These are phyloP conservation scores for Oncorhynchus keta DNA, from an alignment of 2,113 vertebrate genomes.

Conservation along the genomic window DNA sequence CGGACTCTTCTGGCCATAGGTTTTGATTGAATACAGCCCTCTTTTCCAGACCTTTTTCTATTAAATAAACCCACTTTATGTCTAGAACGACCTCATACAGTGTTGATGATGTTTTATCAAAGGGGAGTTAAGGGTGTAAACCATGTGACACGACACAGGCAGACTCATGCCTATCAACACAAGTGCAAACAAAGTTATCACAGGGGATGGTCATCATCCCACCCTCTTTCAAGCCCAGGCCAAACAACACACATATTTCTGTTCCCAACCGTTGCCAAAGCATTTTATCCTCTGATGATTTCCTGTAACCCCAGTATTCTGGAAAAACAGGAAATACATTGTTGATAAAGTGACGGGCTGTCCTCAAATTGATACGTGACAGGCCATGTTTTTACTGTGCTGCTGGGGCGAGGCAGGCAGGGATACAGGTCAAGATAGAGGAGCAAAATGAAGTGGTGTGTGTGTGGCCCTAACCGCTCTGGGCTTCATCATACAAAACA, in stretches of 20 bases:
- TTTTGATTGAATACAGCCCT: too few species aligned
- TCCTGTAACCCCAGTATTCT: slow-evolving; percentile 7
- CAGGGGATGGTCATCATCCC: background rate
- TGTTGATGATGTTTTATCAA: too few species aligned
- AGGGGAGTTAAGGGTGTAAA: too few species aligned
- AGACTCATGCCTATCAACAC: slow-evolving; percentile 17
- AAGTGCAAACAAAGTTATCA: background rate
- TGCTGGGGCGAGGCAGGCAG: slow-evolving; percentile 13
- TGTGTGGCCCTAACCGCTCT: slow-evolving; percentile 12
- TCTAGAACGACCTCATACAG: too few species aligned
- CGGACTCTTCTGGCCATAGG: too few species aligned
- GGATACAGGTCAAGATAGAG: slow-evolving; percentile 17
- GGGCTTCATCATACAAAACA: background rate
- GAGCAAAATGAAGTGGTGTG: slow-evolving; percentile 9
- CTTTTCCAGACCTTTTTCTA: too few species aligned
- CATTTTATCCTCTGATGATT: background rate
- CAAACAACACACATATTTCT: background rate
- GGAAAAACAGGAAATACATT: slow-evolving; percentile 11
- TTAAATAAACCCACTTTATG: too few species aligned
- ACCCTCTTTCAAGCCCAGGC: background rate
- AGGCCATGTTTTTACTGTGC: slow-evolving; percentile 24
- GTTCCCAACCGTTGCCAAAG: background rate
- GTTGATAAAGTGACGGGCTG: background rate
- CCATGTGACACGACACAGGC: slow-evolving; percentile 4
- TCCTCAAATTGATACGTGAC: slow-evolving; percentile 8